These are phyloP conservation scores for Timema podura DNA, from an alignment of 2,888 invertebrate genomes.

Conservation along the genomic window DNA sequence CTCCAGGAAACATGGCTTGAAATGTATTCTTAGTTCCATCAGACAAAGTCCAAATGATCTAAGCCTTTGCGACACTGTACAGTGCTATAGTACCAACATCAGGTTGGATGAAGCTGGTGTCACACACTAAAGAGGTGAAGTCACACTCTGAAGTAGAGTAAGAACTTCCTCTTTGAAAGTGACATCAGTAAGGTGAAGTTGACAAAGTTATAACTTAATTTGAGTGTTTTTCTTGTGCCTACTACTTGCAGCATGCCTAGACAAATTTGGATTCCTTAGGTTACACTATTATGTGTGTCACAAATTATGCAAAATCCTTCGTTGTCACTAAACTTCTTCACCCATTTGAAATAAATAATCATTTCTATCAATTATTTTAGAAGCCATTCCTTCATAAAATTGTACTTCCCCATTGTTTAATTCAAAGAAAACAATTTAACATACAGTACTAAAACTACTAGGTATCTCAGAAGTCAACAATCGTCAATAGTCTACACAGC, in stretches of 20 bases:
- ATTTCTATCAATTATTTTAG: neutral
- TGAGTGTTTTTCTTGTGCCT: too few relatives aligned
- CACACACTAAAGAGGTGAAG: too few relatives aligned
- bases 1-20: conserved; percentile 2
- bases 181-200: conserved; percentile 2
- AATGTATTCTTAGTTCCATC: neutral
- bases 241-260: too few relatives aligned
- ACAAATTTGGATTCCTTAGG: too few relatives aligned
- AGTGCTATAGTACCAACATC: too few relatives aligned
- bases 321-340: neutral
- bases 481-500: too few relatives aligned
- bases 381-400: neutral
- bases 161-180: too few relatives aligned
- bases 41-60: neutral
- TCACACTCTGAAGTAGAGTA: too few relatives aligned
- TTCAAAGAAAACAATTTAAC: neutral
- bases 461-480: too few relatives aligned
- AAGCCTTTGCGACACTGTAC: neutral
- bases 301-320: neutral
- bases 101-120: too few relatives aligned
- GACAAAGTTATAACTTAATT: neutral
- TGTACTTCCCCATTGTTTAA: conserved; percentile 1
- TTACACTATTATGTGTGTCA: neutral
- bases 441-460: too few relatives aligned
- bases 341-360: neutral